Evolutionary conservation across 2,888 invertebrate genomes (phyloP).

Genomic region (Dioctria rufipes): DNA sequence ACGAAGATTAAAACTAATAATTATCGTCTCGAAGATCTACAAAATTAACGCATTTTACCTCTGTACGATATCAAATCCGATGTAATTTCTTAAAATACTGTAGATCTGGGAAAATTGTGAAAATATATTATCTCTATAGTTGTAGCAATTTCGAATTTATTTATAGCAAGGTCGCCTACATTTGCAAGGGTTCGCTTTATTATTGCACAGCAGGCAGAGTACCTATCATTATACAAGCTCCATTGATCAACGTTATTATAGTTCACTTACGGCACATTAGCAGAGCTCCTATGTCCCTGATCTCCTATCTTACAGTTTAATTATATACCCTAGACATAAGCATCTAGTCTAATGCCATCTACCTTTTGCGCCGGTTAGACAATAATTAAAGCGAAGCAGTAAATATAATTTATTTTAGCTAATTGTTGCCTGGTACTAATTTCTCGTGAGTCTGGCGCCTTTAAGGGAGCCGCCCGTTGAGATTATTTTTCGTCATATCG

Average conservation of each 20-base stretch:
- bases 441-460: not conserved
- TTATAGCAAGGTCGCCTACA: too few species aligned
- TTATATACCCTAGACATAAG: not conserved
- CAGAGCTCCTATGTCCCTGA: not conserved
- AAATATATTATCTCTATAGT: too few species aligned
- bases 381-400: slow-evolving; percentile 15
- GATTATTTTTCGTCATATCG: not conserved
- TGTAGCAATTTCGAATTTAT: too few species aligned
- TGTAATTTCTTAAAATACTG: too few species aligned
- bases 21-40: too few species aligned
- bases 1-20: too few species aligned
- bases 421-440: not conserved
- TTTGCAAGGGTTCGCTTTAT: too few species aligned
- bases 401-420: slow-evolving; percentile 22
- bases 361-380: not conserved
- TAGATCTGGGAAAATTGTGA: too few species aligned
- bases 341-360: not conserved
- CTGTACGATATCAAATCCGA: too few species aligned
- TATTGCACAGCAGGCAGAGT: not conserved
- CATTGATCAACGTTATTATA: slow-evolving; percentile 25
- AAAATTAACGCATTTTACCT: too few species aligned
- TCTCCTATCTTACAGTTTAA: not conserved
- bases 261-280: slow-evolving; percentile 30
- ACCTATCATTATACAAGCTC: not conserved
- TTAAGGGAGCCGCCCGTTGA: not conserved